Evolutionary conservation across 2,113 vertebrate genomes (phyloP).

Genomic region (Protomyctophum bolini): DNA sequence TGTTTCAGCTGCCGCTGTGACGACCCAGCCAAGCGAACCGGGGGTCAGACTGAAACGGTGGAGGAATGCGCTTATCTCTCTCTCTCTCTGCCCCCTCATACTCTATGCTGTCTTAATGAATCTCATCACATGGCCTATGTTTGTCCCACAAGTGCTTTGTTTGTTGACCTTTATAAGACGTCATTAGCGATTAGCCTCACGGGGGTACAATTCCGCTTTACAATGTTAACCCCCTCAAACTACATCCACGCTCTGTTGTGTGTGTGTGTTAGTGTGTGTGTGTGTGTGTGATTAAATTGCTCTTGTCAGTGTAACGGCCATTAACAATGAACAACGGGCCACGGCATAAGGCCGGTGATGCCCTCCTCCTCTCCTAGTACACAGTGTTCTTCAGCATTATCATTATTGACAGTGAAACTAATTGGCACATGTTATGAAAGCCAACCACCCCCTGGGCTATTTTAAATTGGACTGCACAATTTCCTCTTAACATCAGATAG

Average conservation of each 20-base stretch:
- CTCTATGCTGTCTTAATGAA: conserved; percentile 62
- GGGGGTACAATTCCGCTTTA: conserved; percentile 49
- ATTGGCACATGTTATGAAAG: conserved; percentile 70
- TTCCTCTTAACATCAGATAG: conserved; percentile 58
- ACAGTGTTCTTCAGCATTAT: conserved; percentile 65
- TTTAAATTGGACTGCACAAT: conserved; percentile 69
- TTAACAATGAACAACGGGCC: conserved; percentile 63
- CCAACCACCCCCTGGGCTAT: conserved; percentile 48
- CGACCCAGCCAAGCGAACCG: conserved; percentile 15
- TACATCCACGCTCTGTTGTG: conserved; percentile 7
- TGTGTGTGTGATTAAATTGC: conserved; percentile 39
- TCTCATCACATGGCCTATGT: conserved; percentile 59
- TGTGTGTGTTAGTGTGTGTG: conserved; percentile 7
- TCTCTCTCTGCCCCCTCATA: neutral
- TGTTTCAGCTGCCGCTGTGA: conserved; percentile 70
- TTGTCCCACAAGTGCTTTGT: conserved; percentile 59
- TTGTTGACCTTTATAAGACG: conserved; percentile 73
- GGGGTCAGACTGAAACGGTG: conserved; percentile 18
- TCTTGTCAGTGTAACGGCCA: conserved; percentile 63
- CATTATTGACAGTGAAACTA: conserved; percentile 73
- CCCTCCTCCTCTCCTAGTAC: conserved; percentile 48
- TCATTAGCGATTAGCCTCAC: conserved; percentile 66
- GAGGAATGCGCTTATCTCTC: conserved; percentile 39
- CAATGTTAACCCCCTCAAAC: conserved; percentile 37
- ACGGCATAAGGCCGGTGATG: conserved; percentile 51